Base-by-base conservation (phyloP, 2,888 invertebrate species). In the Leucophora obtusa region DNA sequence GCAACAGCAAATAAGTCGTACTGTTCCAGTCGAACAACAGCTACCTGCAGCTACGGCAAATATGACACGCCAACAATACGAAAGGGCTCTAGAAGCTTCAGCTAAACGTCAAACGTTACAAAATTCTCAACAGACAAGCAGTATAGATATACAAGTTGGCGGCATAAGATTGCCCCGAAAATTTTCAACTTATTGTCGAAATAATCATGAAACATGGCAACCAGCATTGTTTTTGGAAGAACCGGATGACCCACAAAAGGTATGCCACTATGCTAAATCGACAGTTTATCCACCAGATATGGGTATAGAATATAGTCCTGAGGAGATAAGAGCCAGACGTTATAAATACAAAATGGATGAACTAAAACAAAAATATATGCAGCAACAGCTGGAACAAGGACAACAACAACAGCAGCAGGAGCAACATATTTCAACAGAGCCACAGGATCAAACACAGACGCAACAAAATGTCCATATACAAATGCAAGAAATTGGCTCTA, bases 201-300 rank as follows among this genome's bases (percentile, higher is more conserved):
- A 90, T 79, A 89, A 89, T 72, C 87, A 89, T 76, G 91, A 91
- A 79, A 87, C 87, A 18, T 91, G 91, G 91, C 88, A 87, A 74
- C 90, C 89, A n/a, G 87, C 88, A 2, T 77, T 91, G 17, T 90
- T 87, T 50, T 80, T 91, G 1, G 91, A 91, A 59, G 91, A 91
- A 76, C 90, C 91, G 0, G 88, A 86, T 21, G 91, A 91, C 83
- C 88, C 89, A 2, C 87, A 87, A 68, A 87, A 87, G n/a, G 82
- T 86, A 8, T 90, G 91, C 69, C 87, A 87, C 56, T 91, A 91
- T 85, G 87, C 87, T 50, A 90, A 90, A 77, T 82, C 86, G 21
- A 38, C 86, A 9, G 90, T 91, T 0, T 91, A 91, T 83, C 90
- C 90, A 0, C 84, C 86, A 0, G 89, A 88, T 2, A 86, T 87